Evolutionary conservation across 1,140 invertebrate species (phyloP).

Genomic region (Homalodisca vitripennis): DNA sequence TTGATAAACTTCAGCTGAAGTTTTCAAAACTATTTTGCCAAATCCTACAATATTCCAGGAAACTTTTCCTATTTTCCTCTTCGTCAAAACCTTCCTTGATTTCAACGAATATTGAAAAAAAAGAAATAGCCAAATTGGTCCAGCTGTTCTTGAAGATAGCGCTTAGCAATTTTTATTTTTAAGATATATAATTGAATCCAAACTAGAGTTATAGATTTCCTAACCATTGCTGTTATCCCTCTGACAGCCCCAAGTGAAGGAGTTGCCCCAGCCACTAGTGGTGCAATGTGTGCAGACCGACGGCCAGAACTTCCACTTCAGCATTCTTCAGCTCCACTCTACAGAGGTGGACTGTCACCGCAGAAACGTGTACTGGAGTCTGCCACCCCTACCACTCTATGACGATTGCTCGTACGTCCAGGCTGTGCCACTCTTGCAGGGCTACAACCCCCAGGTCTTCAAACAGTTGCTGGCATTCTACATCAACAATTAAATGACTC

Average conservation of each 20-base stretch:
- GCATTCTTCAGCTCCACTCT: slow-evolving; percentile 83
- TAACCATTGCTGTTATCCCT: slow-evolving; percentile 36
- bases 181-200: too few species aligned
- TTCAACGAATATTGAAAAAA: too few species aligned
- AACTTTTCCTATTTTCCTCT: too few species aligned
- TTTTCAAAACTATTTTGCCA: too few species aligned
- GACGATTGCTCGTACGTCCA: slow-evolving; percentile 59
- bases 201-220: neutral
- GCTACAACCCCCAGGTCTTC: slow-evolving; percentile 76
- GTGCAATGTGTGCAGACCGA: slow-evolving; percentile 79
- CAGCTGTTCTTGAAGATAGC: too few species aligned
- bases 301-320: slow-evolving; percentile 72
- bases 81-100: too few species aligned
- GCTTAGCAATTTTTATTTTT: too few species aligned
- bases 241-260: slow-evolving; percentile 60
- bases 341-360: slow-evolving; percentile 59
- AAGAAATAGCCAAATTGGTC: too few species aligned
- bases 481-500: too few species aligned
- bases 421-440: slow-evolving; percentile 62
- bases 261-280: slow-evolving; percentile 72
- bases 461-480: slow-evolving; percentile 72
- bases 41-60: too few species aligned
- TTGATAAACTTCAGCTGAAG: too few species aligned
- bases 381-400: slow-evolving; percentile 63
- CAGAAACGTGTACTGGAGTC: slow-evolving; percentile 79